A percentile compares a stretch with the other conserved stretches of the same genome.
Evolutionary conservation across 2,888 invertebrate genomes (phyloP).

Genomic region (Polydrusus cervinus): DNA sequence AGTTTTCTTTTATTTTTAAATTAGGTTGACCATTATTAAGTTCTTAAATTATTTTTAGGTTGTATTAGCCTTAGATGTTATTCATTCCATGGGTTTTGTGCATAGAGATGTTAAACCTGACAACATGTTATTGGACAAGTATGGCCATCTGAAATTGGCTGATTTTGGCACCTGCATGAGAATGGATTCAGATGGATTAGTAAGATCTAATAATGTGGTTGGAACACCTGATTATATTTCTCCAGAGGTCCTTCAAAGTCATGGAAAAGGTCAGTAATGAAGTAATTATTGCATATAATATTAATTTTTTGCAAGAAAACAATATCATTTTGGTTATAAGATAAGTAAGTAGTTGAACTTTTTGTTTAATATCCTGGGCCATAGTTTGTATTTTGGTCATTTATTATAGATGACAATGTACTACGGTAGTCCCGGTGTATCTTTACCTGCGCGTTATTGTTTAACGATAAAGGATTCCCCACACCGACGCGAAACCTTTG

Average conservation of each 20-base stretch:
- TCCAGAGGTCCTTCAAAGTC: slow-evolving; percentile 97
- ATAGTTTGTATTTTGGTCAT: too few species aligned
- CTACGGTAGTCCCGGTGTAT: too few species aligned
- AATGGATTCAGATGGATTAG: slow-evolving; percentile 96
- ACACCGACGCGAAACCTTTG: too few species aligned
- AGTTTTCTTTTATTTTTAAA: not conserved
- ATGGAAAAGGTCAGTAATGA: slow-evolving; percentile 75
- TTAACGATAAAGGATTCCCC: too few species aligned
- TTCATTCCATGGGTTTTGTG: slow-evolving; percentile 98
- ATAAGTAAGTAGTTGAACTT: too few species aligned
- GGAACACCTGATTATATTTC: slow-evolving; percentile 99
- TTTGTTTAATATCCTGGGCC: too few species aligned
- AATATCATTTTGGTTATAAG: too few species aligned
- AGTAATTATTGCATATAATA: not conserved
- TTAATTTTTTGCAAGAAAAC: too few species aligned
- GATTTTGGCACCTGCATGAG: slow-evolving; percentile 99
- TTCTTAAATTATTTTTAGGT: slow-evolving; percentile 43
- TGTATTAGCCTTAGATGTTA: slow-evolving; percentile 95
- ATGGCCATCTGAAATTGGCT: slow-evolving; percentile 98
- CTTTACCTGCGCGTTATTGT: too few species aligned
- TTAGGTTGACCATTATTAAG: not conserved
- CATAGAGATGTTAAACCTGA: slow-evolving; percentile 99
- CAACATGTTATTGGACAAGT: slow-evolving; percentile 96
- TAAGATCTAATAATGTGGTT: slow-evolving; percentile 97
- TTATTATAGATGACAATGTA: too few species aligned